These are phyloP conservation scores for Caenorhabditis uteleia DNA, from an alignment of 2,888 invertebrate species.

Conservation along the genomic window DNA sequence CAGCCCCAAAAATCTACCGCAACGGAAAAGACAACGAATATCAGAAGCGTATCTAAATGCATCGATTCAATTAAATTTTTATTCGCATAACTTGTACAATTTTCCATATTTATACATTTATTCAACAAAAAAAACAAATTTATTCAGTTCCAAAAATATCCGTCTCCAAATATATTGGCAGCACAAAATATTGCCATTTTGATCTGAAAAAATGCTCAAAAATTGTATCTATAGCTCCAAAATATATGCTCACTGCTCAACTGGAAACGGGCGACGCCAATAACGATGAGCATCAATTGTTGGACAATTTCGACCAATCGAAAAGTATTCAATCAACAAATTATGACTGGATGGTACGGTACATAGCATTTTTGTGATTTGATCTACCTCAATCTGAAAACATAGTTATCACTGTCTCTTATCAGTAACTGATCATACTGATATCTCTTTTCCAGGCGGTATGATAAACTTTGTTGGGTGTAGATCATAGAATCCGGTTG, in stretches of 20 bases:
- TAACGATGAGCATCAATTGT: slow-evolving; percentile 11
- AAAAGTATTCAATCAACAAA: slow-evolving; percentile 24
- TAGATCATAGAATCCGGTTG: slow-evolving; percentile 36
- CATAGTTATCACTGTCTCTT: not conserved
- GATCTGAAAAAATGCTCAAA: slow-evolving; percentile 1
- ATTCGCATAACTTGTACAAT: not conserved
- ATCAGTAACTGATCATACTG: slow-evolving; percentile 4
- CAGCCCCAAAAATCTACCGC: too few relatives aligned
- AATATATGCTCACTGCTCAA: slow-evolving; percentile 7
- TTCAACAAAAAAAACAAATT: not conserved
- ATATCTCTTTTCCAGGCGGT: slow-evolving; percentile 32
- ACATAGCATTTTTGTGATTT: slow-evolving; percentile 8
- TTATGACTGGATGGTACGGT: slow-evolving; percentile 10
- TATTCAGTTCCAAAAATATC: not conserved
- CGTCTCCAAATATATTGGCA: slow-evolving; percentile 31
- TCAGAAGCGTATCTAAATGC: too few relatives aligned
- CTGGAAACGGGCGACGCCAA: slow-evolving; percentile 25
- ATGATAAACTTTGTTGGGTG: slow-evolving; percentile 33
- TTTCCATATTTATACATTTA: not conserved
- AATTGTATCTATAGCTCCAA: not conserved
- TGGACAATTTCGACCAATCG: slow-evolving; percentile 12
- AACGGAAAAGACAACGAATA: too few relatives aligned
- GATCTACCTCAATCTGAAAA: slow-evolving; percentile 24
- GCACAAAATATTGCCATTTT: slow-evolving; percentile 28
- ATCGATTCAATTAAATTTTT: not conserved